phyloP scores from a whole-genome alignment of 1,140 invertebrate species.

The Phortica variegata region DNA sequence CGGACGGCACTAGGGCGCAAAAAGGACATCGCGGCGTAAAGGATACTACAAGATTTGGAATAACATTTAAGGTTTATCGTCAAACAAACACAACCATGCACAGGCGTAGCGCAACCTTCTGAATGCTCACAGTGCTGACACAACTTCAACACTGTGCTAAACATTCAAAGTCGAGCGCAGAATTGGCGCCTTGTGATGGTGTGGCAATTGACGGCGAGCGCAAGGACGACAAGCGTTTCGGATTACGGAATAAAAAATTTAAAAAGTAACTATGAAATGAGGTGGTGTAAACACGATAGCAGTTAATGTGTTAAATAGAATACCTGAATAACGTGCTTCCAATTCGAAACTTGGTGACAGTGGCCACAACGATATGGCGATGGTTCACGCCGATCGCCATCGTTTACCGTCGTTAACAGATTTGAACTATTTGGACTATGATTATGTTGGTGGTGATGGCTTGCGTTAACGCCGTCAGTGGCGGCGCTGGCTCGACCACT shows the following conservation, averaged over 20 bases:
- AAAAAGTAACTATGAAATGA: not conserved
- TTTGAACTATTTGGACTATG: slow-evolving; percentile 48
- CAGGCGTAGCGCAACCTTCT: too few relatives aligned
- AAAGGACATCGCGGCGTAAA: too few relatives aligned
- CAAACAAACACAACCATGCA: too few relatives aligned
- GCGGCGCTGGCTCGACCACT: not conserved
- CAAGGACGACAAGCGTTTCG: too few relatives aligned
- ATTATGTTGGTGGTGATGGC: slow-evolving; percentile 20
- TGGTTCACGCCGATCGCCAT: slow-evolving; percentile 50
- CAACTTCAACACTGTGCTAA: too few relatives aligned
- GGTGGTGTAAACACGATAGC: slow-evolving; percentile 45
- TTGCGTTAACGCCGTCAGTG: not conserved
- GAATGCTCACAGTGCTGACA: too few relatives aligned
- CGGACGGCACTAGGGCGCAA: too few relatives aligned
- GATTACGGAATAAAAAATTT: not conserved
- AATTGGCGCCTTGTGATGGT: too few relatives aligned
- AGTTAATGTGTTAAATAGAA: slow-evolving; percentile 26
- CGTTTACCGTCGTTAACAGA: slow-evolving; percentile 40
- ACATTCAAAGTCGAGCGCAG: too few relatives aligned
- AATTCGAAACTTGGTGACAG: slow-evolving; percentile 75
- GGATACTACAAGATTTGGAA: too few relatives aligned
- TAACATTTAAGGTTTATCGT: too few relatives aligned
- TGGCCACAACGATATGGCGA: slow-evolving; percentile 72
- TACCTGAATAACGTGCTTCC: slow-evolving; percentile 81
- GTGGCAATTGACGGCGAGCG: too few relatives aligned